Conservation (phyloP, 92 coral and sea anemone genomes). For the Galaxea fascicularis region DNA sequence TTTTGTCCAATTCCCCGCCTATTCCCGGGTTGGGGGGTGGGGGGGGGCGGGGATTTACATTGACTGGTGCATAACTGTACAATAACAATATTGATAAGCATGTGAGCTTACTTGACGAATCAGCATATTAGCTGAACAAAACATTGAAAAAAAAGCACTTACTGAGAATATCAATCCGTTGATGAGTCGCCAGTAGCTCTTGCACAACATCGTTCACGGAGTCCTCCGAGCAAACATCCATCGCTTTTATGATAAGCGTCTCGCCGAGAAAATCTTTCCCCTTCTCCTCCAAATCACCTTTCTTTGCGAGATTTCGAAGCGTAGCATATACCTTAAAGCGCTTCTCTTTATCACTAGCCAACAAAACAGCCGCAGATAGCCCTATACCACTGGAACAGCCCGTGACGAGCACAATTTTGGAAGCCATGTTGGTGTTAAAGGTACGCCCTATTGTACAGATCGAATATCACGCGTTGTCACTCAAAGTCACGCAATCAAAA, state of each 20-base stretch:
- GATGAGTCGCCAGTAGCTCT: constrained; percentile 74
- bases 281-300: constrained; percentile 68
- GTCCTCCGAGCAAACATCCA: constrained; percentile 93
- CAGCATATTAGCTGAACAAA: not conserved
- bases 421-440: constrained; percentile 58
- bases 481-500: not conserved
- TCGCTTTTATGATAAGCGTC: constrained; percentile 74
- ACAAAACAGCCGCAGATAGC: constrained; percentile 79
- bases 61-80: too few relatives aligned
- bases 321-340: constrained; percentile 96
- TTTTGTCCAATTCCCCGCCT: too few relatives aligned
- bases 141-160: constrained; percentile 29
- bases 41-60: too few relatives aligned
- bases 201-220: constrained; percentile 80
- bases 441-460: too few relatives aligned
- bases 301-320: constrained; percentile 86
- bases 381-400: constrained; percentile 98
- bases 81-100: too few relatives aligned
- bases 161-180: constrained; percentile 88
- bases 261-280: constrained; percentile 77
- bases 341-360: constrained; percentile 85
- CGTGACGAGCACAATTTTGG: constrained; percentile 83
- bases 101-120: too few relatives aligned
- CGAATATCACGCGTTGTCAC: not conserved
- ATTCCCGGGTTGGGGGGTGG: too few relatives aligned